These are phyloP conservation scores for Malurus cyaneus DNA, from an alignment of 2,113 vertebrate species.

Conservation along the genomic window DNA sequence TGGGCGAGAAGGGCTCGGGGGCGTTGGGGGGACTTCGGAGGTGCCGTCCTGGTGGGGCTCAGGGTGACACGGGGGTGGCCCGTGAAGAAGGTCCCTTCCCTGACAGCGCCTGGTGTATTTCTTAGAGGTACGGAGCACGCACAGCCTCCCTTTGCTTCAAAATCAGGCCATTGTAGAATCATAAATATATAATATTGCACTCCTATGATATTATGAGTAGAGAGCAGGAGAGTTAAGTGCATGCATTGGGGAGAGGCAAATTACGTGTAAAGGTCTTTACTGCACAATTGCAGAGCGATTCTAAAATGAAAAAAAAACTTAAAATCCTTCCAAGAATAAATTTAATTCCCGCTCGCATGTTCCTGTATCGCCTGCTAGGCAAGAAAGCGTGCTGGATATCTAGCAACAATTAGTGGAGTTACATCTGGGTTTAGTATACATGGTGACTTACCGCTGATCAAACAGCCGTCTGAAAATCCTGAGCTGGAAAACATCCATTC, in stretches of 20 bases:
- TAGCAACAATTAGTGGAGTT: neutral
- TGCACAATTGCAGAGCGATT: neutral
- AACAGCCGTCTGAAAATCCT: neutral
- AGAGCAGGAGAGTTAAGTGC: slow-evolving; percentile 10
- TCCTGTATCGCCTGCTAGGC: neutral
- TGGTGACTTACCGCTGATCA: neutral
- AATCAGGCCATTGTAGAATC: slow-evolving; percentile 53
- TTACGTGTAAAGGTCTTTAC: neutral
- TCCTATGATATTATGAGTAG: slow-evolving; percentile 36
- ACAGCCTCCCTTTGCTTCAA: neutral
- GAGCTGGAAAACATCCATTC: neutral
- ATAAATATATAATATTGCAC: slow-evolving; percentile 42
- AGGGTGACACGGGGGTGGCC: neutral
- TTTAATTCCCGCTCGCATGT: neutral
- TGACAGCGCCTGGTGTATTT: neutral
- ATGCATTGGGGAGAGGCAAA: neutral
- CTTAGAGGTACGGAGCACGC: neutral
- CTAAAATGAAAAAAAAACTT: neutral
- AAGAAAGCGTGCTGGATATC: neutral
- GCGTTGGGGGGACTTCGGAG: neutral
- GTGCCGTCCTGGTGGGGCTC: neutral
- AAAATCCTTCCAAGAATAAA: neutral
- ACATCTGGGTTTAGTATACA: neutral
- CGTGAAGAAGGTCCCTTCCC: neutral
- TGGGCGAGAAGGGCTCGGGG: neutral